Evolutionary conservation across 2,797 vertebrate species (phyloP).

Genomic region (Etheostoma perlongum): DNA sequence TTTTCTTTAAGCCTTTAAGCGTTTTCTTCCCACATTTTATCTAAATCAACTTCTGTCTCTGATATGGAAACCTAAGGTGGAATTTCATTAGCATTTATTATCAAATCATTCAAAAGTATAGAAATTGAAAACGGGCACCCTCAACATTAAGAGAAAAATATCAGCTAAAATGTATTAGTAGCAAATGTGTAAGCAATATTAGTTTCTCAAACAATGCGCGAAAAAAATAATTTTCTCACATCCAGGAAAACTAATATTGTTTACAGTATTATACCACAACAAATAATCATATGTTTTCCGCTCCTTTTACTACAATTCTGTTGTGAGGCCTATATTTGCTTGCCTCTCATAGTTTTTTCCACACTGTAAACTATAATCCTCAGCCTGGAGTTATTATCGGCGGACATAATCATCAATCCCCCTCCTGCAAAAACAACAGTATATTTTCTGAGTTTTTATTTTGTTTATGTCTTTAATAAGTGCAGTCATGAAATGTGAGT

Average conservation of each 20-base stretch:
- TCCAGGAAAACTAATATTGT: conserved; percentile 61
- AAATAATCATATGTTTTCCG: conserved; percentile 49
- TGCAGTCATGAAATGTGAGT: conserved; percentile 37
- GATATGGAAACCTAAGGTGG: conserved; percentile 57
- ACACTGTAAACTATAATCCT: conserved; percentile 48
- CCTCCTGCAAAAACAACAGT: conserved; percentile 20
- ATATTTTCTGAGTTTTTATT: conserved; percentile 34
- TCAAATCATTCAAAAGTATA: conserved; percentile 30
- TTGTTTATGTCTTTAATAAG: conserved; percentile 71
- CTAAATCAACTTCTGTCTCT: conserved; percentile 61
- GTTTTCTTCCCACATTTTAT: conserved; percentile 42
- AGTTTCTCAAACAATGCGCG: conserved; percentile 33
- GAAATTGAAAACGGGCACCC: conserved; percentile 39
- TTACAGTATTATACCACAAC: conserved; percentile 41
- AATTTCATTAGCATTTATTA: conserved; percentile 70
- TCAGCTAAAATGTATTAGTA: conserved; percentile 39
- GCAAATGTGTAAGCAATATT: conserved; percentile 27
- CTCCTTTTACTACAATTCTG: conserved; percentile 40
- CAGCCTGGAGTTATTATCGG: conserved; percentile 20
- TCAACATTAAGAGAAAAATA: conserved; percentile 25
- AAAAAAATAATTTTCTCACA: conserved; percentile 56
- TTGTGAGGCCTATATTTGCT: conserved; percentile 41
- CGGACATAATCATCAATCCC: conserved; percentile 25
- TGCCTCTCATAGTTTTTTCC: conserved; percentile 46
- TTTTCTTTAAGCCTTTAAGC: conserved; percentile 44